Base-by-base conservation (phyloP, 2,888 invertebrate species). In the Eupithecia subumbrata region DNA sequence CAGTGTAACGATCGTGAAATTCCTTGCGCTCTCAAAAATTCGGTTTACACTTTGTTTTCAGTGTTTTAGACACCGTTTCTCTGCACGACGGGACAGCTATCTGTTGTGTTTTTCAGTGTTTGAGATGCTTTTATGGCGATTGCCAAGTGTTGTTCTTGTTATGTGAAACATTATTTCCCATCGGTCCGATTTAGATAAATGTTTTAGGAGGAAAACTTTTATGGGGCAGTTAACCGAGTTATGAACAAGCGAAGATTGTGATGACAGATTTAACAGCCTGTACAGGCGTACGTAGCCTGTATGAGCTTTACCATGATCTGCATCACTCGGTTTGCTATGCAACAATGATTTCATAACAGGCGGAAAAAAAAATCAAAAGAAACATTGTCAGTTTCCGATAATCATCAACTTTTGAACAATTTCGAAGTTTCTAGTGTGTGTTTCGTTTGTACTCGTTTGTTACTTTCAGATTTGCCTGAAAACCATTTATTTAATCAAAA, bases 1-100 rank as follows among this genome's bases (percentile, higher is more conserved):
- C 67, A 76, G 56, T 64, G 63, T 70, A 66, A 73, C 45, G 64
- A 43, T 37, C 37, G 64, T 45, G 18, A 56, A 52, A 68, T 52
- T 67, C 40, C 22, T 68, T 43, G 68, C 68, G 25, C 43, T 68
- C 68, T 68, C 68, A 73, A 40, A 71, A 56, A 72, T 67, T 68
- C 68, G 43, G 25, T 68, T 43, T 25, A 40, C 66, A 11, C 22
- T 37, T 67, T 67, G 66, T 67, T 18, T 67, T 40, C 66, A 12
- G 18, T 40, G 30, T 64, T 9, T 37, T 37, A n/a, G 37, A 37
- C 34, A 37, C 66, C 1, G 18, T n/a, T 40, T 22, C 30, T 34
- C 34, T 18, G 40, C 66, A 40, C 37, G 60, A 22, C 22, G 22
- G 9, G 14, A 60, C 60, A 22, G 56, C 22, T 22, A 60, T 60